Evolutionary conservation across 1,140 invertebrate genomes (phyloP).

Genomic region (Papilio machaon): DNA sequence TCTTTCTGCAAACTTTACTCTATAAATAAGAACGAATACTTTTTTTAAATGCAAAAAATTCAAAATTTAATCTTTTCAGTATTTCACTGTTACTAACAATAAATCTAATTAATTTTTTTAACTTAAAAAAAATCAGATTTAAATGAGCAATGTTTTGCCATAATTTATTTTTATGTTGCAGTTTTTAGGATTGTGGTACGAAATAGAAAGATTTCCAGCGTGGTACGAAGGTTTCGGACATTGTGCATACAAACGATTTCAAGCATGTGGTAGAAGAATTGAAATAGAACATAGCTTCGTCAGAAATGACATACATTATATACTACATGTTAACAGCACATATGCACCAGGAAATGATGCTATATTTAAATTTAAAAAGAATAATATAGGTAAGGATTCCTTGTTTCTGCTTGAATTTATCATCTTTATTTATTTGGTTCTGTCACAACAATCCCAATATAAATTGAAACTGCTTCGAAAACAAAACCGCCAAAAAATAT

Average conservation of each 20-base stretch:
- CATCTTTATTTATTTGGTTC: too few species aligned
- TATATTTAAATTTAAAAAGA: conserved; percentile 61
- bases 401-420: neutral
- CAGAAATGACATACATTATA: conserved; percentile 56
- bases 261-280: conserved; percentile 60
- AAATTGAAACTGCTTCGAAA: too few species aligned
- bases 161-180: conserved; percentile 44
- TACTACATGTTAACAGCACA: conserved; percentile 65
- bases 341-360: conserved; percentile 70
- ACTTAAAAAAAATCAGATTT: too few species aligned
- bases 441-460: too few species aligned
- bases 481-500: too few species aligned
- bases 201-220: conserved; percentile 64
- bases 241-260: conserved; percentile 64
- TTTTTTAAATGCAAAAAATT: too few species aligned
- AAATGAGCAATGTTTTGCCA: neutral
- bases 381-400: conserved; percentile 65
- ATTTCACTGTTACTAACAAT: neutral
- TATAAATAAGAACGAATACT: too few species aligned
- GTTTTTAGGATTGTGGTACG: conserved; percentile 74
- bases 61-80: too few species aligned
- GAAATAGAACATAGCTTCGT: conserved; percentile 66
- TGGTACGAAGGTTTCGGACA: conserved; percentile 66
- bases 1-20: too few species aligned
- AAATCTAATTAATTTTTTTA: too few species aligned